A percentile compares a stretch with the other conserved stretches of the same genome.
Conservation (phyloP, 2,113 vertebrate genomes). For the Numenius arquata region DNA sequence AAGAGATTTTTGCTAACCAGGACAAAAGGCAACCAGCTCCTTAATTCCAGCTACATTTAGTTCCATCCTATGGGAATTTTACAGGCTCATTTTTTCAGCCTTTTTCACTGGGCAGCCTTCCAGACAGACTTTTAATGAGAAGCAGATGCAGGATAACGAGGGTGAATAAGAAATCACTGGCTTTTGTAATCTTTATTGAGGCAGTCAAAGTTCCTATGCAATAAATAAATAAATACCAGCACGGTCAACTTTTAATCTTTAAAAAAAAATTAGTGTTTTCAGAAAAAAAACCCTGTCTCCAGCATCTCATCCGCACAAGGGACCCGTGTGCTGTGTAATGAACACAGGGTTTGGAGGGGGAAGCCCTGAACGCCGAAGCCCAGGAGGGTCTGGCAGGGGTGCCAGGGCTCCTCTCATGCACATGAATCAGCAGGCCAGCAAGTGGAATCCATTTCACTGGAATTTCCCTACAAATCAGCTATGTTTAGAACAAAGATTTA, state of each 20-base stretch:
- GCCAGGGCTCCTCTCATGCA: background rate
- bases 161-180: conserved; percentile 24
- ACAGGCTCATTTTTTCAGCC: conserved; percentile 38
- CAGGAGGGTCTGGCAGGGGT: background rate
- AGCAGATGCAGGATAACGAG: conserved; percentile 59
- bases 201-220: conserved; percentile 21
- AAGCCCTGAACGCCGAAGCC: background rate
- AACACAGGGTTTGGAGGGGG: background rate
- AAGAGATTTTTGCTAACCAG: conserved; percentile 8
- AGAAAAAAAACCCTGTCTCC: background rate
- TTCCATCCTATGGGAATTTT: conserved; percentile 50
- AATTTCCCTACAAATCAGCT: background rate
- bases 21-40: conserved; percentile 53
- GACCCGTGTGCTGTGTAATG: accelerated
- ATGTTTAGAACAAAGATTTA: background rate
- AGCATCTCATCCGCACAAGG: background rate
- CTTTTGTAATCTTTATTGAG: conserved; percentile 46
- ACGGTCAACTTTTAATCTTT: background rate
- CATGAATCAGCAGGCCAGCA: background rate
- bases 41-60: conserved; percentile 54
- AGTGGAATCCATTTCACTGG: background rate
- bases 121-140: conserved; percentile 64
- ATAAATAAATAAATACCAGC: conserved; percentile 42
- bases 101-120: conserved; percentile 45
- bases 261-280: background rate